Evolutionary conservation across 2,888 invertebrate species (phyloP), one percentile per base, ranked within the genome.

Genomic region (Epinotia brunnichana): DNA sequence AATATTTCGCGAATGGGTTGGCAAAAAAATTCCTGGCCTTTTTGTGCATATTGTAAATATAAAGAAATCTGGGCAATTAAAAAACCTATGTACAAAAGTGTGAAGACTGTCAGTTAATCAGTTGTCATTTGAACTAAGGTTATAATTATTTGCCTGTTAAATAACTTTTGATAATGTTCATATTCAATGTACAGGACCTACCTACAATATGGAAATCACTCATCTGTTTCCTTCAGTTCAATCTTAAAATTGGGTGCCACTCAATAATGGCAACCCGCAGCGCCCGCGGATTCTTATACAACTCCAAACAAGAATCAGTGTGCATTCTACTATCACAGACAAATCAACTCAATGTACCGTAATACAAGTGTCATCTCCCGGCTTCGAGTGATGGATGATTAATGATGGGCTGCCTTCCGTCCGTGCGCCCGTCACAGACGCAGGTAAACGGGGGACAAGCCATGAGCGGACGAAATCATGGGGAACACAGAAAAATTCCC

Each of bases 371-470:
- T 72, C 72, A 62, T 72, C 67, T 59, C 67, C 67, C 57, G 67
- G 67, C 48, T 59, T 17, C 67, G 60, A 54, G 76, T 87, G 87
- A 86, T 87, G 84, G 86, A 88, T 88, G 89, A 88, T 87, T 83
- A 86, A 87, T 78, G 87, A 87, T 85, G 75, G 81, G 76, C 75
- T 75, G 75, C 79, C 86, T 85, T 85, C 79, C 83, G 84, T 84
- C 85, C 85, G 85, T 87, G 80, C 82, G 82, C 80, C 69, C 76
- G 79, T 82, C 81, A 79, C 82, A 79, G 76, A 74, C 75, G 76
- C 77, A 77, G 78, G 75, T 79, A 81, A 79, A 81, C 82, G 81
- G 76, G 80, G 44, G 11, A 2, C n/a, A 35, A 48, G 63, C n/a
- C n/a, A 9, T 35, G 75, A 79, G 77, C 60, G 7, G 15, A 19